Percentiles rank a stretch among this genome's conserved stretches.
Conservation (phyloP, 2,797 vertebrate genomes). For the Halcyon chelicuti region DNA sequence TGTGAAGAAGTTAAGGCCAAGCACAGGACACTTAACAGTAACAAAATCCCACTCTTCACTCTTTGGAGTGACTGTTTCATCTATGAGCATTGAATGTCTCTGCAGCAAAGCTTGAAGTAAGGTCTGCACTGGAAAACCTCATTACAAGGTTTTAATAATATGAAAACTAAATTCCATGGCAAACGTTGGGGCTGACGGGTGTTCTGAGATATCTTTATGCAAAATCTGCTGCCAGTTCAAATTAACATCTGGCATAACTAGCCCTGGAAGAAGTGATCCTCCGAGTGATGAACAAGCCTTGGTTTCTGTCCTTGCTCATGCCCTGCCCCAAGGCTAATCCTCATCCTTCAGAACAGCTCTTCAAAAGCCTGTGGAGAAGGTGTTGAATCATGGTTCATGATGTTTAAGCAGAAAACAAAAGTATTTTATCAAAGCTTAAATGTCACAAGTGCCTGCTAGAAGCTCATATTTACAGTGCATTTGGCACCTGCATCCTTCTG, state of each 20-base stretch:
- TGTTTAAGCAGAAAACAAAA: neutral
- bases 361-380: neutral
- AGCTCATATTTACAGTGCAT: neutral
- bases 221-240: conserved; percentile 27
- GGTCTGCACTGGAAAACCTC: neutral
- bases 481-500: neutral
- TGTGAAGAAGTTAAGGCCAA: neutral
- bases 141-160: neutral
- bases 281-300: neutral
- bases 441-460: neutral
- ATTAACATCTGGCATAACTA: neutral
- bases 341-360: neutral
- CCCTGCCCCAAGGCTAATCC: neutral
- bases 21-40: neutral
- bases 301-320: conserved; percentile 1
- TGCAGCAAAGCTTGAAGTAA: neutral
- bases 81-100: neutral
- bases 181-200: neutral
- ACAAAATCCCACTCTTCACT: neutral
- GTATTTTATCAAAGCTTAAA: neutral
- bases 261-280: neutral
- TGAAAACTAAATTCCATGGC: neutral
- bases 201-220: conserved; percentile 6
- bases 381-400: neutral
- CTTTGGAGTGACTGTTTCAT: neutral